Conservation (phyloP, 2,888 invertebrate species). For the Zygogramma bicolorata region DNA sequence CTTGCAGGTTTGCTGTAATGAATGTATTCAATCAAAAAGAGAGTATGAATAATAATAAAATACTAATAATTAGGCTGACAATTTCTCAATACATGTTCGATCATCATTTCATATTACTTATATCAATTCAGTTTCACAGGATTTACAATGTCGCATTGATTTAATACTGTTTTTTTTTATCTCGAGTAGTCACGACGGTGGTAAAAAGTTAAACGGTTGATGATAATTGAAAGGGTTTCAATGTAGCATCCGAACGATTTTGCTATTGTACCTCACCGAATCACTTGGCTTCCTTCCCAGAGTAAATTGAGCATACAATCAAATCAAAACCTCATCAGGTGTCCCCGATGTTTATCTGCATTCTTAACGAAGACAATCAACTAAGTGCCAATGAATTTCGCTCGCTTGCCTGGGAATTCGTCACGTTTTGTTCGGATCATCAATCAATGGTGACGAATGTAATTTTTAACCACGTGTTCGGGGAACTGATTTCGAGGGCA, state of each 20-base stretch:
- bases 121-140: too few relatives aligned
- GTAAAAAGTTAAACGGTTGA: too few relatives aligned
- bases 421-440: constrained; percentile 9
- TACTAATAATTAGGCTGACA: too few relatives aligned
- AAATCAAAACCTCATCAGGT: background rate
- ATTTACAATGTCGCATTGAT: too few relatives aligned
- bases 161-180: too few relatives aligned
- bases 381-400: background rate
- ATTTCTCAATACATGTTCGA: too few relatives aligned
- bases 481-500: background rate
- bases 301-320: background rate
- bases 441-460: constrained; percentile 14
- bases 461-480: constrained; percentile 17
- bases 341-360: background rate
- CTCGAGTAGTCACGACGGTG: too few relatives aligned
- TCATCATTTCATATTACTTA: too few relatives aligned
- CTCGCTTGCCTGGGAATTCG: background rate
- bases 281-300: background rate
- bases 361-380: background rate
- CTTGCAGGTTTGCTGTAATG: too few relatives aligned
- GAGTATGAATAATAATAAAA: too few relatives aligned
- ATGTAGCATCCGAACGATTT: background rate
- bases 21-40: too few relatives aligned
- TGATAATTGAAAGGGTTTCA: too few relatives aligned
- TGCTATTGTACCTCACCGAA: background rate